Evolutionary conservation across 2,888 invertebrate genomes (phyloP), one percentile per base, ranked within the genome.

Genomic region (Caenorhabditis sp.): DNA sequence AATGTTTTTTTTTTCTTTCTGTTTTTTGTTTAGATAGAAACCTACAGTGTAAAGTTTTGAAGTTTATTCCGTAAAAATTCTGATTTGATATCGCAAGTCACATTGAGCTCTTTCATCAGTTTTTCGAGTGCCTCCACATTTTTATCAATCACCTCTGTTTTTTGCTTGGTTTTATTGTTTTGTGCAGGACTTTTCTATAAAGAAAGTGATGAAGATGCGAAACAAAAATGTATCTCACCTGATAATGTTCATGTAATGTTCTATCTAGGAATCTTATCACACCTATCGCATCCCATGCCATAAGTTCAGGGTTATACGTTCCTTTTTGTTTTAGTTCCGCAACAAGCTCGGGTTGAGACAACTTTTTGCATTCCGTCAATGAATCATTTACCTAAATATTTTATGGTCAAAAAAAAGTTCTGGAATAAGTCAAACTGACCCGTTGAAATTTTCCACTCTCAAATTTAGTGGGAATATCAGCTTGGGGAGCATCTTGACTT

Each of bases 231-330:
- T 14, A 56, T 26, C 59, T 26, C 17, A 87, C 87, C 68, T 87
- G 87, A 71, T 87, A 87, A 56, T 86, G 83, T 31, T 85, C 87
- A 31, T 83, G 78, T 56, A 86, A 83, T 0, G 85, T 82, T 59
- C 84, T 67, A 59, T 86, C 86, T 8, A 87, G 70, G 66, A 87
- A 87, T n/a, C 86, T 72, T 20, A 87, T 82, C 1, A 87, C 85
- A 21, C 87, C 87, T 5, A 84, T 61, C 10, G 83, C 86, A 70
- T 87, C 87, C 87, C 87, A 87, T 5, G 87, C 87, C 87, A 87
- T 87, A 23, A 87, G 74, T 54, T 87, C 87, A 7, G 86, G 86
- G 65, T 86, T 86, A 60, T 86, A 86, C 1, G 86, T 86, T 27
- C 86, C 86, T 59, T 74, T 70, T 49, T 76, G 77, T 54, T 80